Evolutionary conservation across 2,888 invertebrate species (phyloP), one percentile per base, ranked within the genome.

Genomic region (Escarpia spicata): DNA sequence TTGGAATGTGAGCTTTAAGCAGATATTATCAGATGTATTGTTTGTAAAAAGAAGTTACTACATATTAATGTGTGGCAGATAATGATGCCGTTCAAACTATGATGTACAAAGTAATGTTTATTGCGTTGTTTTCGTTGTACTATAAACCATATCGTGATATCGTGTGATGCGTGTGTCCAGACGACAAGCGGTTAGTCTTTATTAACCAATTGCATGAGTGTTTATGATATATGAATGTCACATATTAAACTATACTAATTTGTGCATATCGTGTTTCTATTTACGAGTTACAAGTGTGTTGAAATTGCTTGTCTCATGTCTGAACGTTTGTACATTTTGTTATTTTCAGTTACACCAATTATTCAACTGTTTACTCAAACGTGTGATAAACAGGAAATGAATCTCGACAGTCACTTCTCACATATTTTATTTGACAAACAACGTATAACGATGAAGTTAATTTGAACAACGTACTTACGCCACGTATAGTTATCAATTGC

Each of bases 181-280:
- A 75, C 6, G 75, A n/a, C n/a, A 75, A 75, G 75, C 75, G 75
- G 26, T 26, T 75, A 26, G 6, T 75, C 75, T 75, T 75, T 75
- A 75, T 75, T 75, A 75, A 75, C 26, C n/a, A 15, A 75, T 75
- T 75, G 19, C 26, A 26, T 75, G 75, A 75, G 75, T 19, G n/a
- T n/a, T n/a, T 26, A 75, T n/a, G 19, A 6, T 75, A 6, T 75
- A 75, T 75, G 75, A 75, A 75, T n/a, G n/a, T 75, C 6, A 75
- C 75, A 75, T 75, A n/a, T 75, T 75, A 75, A n/a, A 75, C 26
- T 75, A 75, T 75, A 75, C 75, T 75, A 75, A 75, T 75, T 75
- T 26, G 75, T 75, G 19, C 75, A n/a, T 75, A n/a, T 75, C 75
- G 26, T 75, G 2, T 75, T 75, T 26, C n/a, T 4, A 52, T 52